Evolutionary conservation across 2,888 invertebrate genomes (phyloP).

Genomic region (Mesoligia furuncula): DNA sequence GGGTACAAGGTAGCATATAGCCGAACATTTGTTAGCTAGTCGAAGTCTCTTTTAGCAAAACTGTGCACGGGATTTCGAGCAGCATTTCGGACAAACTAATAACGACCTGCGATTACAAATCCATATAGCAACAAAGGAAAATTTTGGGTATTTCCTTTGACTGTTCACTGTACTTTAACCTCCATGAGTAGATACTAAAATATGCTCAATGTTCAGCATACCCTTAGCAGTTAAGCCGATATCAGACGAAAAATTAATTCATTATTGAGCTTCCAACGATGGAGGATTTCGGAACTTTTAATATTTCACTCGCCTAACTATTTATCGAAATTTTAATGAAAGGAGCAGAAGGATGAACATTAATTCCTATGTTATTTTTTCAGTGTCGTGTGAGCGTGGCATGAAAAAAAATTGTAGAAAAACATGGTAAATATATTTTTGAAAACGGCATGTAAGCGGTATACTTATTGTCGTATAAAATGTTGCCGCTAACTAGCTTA

Average conservation of each 20-base stretch:
- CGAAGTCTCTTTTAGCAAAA: background rate
- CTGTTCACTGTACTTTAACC: background rate
- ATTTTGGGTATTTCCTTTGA: background rate
- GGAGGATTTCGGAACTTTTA: background rate
- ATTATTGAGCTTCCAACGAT: background rate
- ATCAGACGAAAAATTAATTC: background rate
- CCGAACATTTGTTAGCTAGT: slow-evolving; percentile 19
- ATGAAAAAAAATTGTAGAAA: background rate
- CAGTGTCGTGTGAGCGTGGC: background rate
- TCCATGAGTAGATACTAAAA: background rate
- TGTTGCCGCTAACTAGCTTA: too few relatives aligned
- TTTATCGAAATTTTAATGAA: background rate
- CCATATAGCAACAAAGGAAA: background rate
- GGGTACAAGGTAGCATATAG: slow-evolving; percentile 3
- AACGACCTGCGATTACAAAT: background rate
- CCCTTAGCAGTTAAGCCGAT: background rate
- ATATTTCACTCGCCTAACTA: background rate
- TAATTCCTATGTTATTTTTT: background rate
- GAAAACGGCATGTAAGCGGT: background rate
- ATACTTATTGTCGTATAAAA: background rate
- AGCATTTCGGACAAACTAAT: background rate
- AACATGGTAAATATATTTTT: background rate
- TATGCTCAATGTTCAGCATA: background rate
- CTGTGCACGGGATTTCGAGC: background rate
- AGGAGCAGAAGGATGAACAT: background rate